Evolutionary conservation across 2,888 invertebrate genomes (phyloP).

Genomic region (Pandemis heparana): DNA sequence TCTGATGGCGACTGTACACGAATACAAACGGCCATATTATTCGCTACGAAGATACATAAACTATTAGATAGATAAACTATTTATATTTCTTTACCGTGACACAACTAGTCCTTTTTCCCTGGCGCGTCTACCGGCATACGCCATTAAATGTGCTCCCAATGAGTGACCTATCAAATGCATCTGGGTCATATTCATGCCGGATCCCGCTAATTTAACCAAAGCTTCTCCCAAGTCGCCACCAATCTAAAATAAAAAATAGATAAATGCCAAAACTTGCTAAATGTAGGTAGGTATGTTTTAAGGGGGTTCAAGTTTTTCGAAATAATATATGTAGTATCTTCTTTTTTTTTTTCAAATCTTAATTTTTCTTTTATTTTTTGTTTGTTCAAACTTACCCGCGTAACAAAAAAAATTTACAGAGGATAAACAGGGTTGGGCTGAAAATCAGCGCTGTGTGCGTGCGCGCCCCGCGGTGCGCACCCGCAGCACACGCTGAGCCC

Average conservation of each 20-base stretch:
- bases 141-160: constrained; percentile 77
- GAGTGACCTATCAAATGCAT: constrained; percentile 78
- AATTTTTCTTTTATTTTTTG: too few relatives aligned
- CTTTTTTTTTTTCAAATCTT: too few relatives aligned
- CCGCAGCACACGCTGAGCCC: too few relatives aligned
- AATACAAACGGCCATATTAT: neutral
- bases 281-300: neutral
- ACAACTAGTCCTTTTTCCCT: constrained; percentile 63
- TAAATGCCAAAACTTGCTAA: constrained; percentile 17
- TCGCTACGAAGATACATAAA: neutral
- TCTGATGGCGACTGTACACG: too few relatives aligned
- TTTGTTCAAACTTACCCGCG: too few relatives aligned
- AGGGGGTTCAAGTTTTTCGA: constrained; percentile 25
- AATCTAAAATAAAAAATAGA: constrained; percentile 55
- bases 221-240: constrained; percentile 64
- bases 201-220: constrained; percentile 58
- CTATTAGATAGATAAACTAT: too few relatives aligned
- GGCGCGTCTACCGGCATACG: constrained; percentile 66
- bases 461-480: too few relatives aligned
- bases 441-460: too few relatives aligned
- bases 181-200: constrained; percentile 66
- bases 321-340: too few relatives aligned
- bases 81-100: constrained; percentile 59
- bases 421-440: too few relatives aligned
- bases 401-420: too few relatives aligned